Evolutionary conservation across 2,888 invertebrate species (phyloP), one percentile per base, ranked within the genome.

Genomic region (Drosophila setosimentum): DNA sequence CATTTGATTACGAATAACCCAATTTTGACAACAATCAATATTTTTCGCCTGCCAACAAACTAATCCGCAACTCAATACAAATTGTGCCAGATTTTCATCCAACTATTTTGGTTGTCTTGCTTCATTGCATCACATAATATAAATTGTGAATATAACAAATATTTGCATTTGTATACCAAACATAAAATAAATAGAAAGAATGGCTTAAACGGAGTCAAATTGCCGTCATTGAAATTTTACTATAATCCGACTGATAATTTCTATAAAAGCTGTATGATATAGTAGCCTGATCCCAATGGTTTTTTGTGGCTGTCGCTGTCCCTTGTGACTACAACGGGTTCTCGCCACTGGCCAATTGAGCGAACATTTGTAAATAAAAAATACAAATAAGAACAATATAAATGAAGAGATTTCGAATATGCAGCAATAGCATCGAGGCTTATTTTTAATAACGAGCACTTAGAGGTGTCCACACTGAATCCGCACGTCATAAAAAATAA

Each of bases 391-490:
- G 33, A 13, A 13, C 33, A 33, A 33, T n/a, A n/a, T n/a, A 33
- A 37, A 35, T 21, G 21, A 51, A 40, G 11, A 40, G 18, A 13
- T 29, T 30, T 45, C 2, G 18, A 11, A 2, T 45, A 51, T 98
- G 98, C 95, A 95, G 80, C 97, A 98, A 92, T 94, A 95, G 80
- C 94, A 95, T 79, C 95, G 98, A 68, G 98, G 98, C 92, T 98
- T 40, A 97, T 99, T 89, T 97, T 99, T 90, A 98, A 98, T 92
- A 98, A 98, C 92, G 97, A 97, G 93, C 94, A 95, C 85, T 98
- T 98, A 91, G 95, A 95, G 77, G 94, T 96, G 45, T 94, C 94
- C 67, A 95, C 95, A 85, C 91, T 97, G 72, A 96, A 96, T 91
- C 93, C 95, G 90, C 93, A 91, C 16, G 5, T 33, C 16, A 16